Evolutionary conservation across 2,113 vertebrate species (phyloP), one percentile per base, ranked within the genome.

Genomic region (Coracopsis vasa): DNA sequence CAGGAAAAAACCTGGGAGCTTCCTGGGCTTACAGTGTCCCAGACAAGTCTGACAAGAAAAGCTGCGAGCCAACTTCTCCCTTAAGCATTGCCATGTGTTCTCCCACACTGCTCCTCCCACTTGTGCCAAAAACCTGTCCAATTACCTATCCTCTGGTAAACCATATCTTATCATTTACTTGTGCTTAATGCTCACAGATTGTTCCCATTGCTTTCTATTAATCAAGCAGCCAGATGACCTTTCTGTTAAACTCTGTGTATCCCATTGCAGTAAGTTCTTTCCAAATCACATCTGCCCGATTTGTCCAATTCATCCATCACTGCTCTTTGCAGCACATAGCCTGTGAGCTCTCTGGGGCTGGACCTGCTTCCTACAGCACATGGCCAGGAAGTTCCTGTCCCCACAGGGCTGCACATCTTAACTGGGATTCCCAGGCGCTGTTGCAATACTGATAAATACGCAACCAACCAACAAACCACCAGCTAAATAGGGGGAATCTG

Each of bases 81-180:
- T 81, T 88, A 89, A 96, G 83, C 56, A 45, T 4, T 86, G 86
- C 93, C 95, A 65, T 75, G 94, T 96, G 85, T 56, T 95, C 77
- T 95, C 64, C 72, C 82, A 75, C 82, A 48, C 41, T 20, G 51
- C 90, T 88, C 75, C 79, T 70, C 72, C 74, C 50, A 25, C 14
- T 66, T 23, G 45, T 70, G 85, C 78, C 90, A 93, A 95, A 96
- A 93, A 45, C 77, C 83, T 78, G 83, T 71, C 80, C 96, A 86
- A 50, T 83, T 71, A 94, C 95, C 90, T 48, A 64, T 69, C 75
- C 77, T 78, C 47, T 81, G 56, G 44, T 77, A 95, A 92, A 72
- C 37, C 19, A 4, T 31, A 37, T 44, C 42, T 84, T 71, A 74
- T 25, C 51, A 45, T 71, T 80, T 71, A n/a, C 69, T 78, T 7